Base-by-base conservation (phyloP, 2,797 vertebrate genomes). In the Sebastes matsubarae region DNA sequence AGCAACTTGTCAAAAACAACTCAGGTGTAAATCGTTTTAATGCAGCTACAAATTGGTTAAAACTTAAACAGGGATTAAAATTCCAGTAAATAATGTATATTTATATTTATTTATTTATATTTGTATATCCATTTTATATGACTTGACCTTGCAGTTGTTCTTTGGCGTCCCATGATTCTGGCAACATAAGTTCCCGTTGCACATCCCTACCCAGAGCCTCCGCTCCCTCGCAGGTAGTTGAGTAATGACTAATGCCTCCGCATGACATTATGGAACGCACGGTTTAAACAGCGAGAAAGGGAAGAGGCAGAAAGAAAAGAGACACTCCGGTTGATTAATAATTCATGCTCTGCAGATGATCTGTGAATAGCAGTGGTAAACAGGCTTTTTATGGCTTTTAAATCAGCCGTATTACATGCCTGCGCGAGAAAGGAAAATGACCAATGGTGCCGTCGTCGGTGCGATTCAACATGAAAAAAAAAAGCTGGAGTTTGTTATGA, bases 281-380 rank as follows among this genome's bases (percentile, higher is more conserved):
- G 77, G 83, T 88, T 92, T 78, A 86, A 91, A 91, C 76, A 63
- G 73, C 20, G 25, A 82, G 80, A 81, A 87, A 79, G 69, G 52
- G 52, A 72, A 80, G 72, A 82, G 68, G 72, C 79, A 72, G 77
- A 77, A 74, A 82, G 81, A 82, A 68, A 79, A 79, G 83, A 88
- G 87, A 89, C 81, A 79, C 85, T 85, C 76, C 54, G 72, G 72
- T 64, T 29, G 74, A 94, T 95, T 95, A 94, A 95, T 95, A 93
- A 94, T 95, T 93, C 92, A 95, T 90, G 80, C 80, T 87, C 87
- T 90, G 93, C 88, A 92, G 93, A 95, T 93, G 94, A 95, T 95
- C 91, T 92, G 90, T 90, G 92, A 94, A 88, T 89, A 92, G 88
- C 89, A 86, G 87, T 80, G 85, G 91, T 94, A 94, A 95, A 95